These are phyloP conservation scores for Mactromeris polynyma DNA, from an alignment of 2,888 invertebrate species.

Conservation along the genomic window DNA sequence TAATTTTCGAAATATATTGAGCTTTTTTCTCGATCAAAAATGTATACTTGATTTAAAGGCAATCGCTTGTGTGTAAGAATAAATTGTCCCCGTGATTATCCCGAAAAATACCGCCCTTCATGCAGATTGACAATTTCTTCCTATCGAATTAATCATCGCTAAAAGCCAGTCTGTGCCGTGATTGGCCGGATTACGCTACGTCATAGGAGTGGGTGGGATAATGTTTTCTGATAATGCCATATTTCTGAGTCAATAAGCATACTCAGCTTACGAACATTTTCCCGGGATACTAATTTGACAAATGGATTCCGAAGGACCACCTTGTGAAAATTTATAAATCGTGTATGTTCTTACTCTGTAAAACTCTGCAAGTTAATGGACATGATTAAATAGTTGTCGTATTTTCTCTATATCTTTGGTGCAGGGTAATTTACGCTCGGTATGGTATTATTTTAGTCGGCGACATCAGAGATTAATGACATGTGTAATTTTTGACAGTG, in stretches of 20 bases:
- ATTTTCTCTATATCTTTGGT: conserved; percentile 11
- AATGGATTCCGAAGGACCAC: conserved; percentile 49
- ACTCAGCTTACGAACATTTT: conserved; percentile 34
- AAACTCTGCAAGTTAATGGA: conserved; percentile 40
- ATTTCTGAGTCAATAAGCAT: conserved; percentile 41
- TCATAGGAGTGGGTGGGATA: conserved; percentile 21
- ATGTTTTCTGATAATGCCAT: background rate
- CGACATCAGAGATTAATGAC: conserved; percentile 63
- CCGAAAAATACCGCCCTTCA: conserved; percentile 7
- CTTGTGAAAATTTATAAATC: conserved; percentile 30
- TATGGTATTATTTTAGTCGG: conserved; percentile 34
- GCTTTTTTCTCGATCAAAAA: too few relatives aligned
- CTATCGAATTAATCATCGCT: background rate
- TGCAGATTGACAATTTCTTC: background rate
- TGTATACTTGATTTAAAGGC: too few relatives aligned
- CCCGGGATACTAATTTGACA: conserved; percentile 52
- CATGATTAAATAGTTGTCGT: conserved; percentile 36
- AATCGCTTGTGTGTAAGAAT: background rate
- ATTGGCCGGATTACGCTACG: conserved; percentile 29
- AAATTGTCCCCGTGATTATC: background rate
- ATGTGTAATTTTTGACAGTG: conserved; percentile 64
- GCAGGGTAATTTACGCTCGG: conserved; percentile 32
- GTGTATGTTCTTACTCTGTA: conserved; percentile 36
- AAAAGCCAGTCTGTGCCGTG: background rate
- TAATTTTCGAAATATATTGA: too few relatives aligned